A percentile compares a stretch with the other conserved stretches of the same genome.
phyloP scores from a whole-genome alignment of 2,888 invertebrate species.

The Caenorhabditis wallacei region DNA sequence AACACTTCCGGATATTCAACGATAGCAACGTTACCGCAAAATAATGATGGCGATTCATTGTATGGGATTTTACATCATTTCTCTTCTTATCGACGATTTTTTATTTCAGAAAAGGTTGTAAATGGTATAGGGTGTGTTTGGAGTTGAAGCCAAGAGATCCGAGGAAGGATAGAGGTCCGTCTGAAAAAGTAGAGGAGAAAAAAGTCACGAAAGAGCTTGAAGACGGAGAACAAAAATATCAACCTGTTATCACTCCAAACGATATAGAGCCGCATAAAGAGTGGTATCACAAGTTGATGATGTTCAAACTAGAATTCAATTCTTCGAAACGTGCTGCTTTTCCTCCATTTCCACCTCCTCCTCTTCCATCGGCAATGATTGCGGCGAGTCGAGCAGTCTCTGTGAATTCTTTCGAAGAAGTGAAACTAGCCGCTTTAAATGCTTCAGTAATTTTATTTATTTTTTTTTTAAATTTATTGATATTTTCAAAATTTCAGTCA shows the following conservation, averaged over 20 bases:
- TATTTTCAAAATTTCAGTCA: slow-evolving; percentile 14
- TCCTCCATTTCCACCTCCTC: slow-evolving; percentile 62
- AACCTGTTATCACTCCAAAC: slow-evolving; percentile 23
- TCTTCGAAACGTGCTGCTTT: slow-evolving; percentile 25
- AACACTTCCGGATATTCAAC: slow-evolving; percentile 48
- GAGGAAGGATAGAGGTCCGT: background rate
- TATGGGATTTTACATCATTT: background rate
- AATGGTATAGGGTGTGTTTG: background rate
- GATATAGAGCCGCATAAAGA: slow-evolving; percentile 36
- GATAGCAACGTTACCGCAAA: slow-evolving; percentile 37
- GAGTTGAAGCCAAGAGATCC: background rate
- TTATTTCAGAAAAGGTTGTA: background rate
- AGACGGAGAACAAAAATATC: slow-evolving; percentile 6
- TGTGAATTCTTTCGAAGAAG: slow-evolving; percentile 49
- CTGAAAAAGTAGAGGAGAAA: background rate
- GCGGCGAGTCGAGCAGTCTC: slow-evolving; percentile 47
- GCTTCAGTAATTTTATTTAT: slow-evolving; percentile 1
- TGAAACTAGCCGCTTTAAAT: slow-evolving; percentile 21
- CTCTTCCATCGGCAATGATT: slow-evolving; percentile 51
- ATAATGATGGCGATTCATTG: slow-evolving; percentile 25
- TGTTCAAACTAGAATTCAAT: slow-evolving; percentile 11
- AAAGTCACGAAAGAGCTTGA: background rate
- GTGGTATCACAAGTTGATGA: slow-evolving; percentile 51
- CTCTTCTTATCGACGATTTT: background rate
- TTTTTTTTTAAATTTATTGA: background rate